Evolutionary conservation across 2,888 invertebrate genomes (phyloP).

Genomic region (Adelphocoris suturalis): DNA sequence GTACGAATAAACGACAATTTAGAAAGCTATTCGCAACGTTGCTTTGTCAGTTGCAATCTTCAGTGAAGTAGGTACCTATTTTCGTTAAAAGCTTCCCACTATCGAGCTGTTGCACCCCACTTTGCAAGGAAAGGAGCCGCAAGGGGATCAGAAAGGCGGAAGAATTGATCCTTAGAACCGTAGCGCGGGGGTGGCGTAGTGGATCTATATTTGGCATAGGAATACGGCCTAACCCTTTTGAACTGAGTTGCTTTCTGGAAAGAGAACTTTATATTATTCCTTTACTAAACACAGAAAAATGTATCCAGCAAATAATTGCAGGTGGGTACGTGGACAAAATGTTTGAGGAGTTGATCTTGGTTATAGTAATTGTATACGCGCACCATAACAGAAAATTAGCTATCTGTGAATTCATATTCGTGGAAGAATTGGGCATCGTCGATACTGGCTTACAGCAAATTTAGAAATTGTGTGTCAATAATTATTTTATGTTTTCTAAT

Average conservation of each 20-base stretch:
- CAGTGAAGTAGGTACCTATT: neutral
- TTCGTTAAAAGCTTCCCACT: neutral
- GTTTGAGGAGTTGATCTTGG: too few relatives aligned
- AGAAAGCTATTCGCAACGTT: neutral
- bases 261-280: neutral
- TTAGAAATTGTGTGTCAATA: too few relatives aligned
- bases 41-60: neutral
- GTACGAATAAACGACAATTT: too few relatives aligned
- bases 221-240: neutral
- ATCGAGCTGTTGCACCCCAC: neutral
- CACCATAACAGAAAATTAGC: too few relatives aligned
- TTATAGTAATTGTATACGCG: too few relatives aligned
- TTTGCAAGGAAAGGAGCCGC: constrained; percentile 10
- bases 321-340: too few relatives aligned
- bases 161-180: neutral
- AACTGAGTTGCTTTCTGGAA: neutral
- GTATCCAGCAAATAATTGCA: too few relatives aligned
- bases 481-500: too few relatives aligned
- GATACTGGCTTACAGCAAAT: too few relatives aligned
- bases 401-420: too few relatives aligned
- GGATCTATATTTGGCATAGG: neutral
- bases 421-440: too few relatives aligned
- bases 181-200: neutral
- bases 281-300: too few relatives aligned
- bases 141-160: constrained; percentile 34